These are phyloP conservation scores for Gephyroberyx darwinii DNA, from an alignment of 2,797 vertebrate genomes.

Conservation along the genomic window DNA sequence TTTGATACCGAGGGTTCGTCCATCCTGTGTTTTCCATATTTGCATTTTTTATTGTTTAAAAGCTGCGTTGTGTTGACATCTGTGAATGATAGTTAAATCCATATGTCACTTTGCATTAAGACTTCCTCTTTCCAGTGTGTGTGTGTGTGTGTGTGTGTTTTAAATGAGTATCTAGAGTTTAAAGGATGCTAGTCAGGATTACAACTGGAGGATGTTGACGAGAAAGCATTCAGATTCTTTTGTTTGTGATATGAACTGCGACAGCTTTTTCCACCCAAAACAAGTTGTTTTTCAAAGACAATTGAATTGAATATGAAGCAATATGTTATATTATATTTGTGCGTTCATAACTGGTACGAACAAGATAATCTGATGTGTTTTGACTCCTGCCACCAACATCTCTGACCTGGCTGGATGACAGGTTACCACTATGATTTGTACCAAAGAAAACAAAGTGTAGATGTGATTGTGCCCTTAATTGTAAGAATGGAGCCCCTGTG, in stretches of 20 bases:
- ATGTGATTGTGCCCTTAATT: neutral
- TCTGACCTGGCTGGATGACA: too few species aligned
- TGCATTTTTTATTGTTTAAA: neutral
- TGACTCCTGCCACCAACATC: neutral
- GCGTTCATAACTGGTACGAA: too few species aligned
- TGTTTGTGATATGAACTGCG: too few species aligned
- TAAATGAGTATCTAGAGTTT: neutral
- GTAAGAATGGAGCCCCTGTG: neutral
- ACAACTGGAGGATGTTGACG: too few species aligned
- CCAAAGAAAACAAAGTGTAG: too few species aligned
- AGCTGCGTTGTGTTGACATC: neutral
- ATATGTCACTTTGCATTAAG: neutral
- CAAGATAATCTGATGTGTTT: conserved; percentile 3
- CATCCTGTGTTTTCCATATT: neutral
- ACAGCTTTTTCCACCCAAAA: too few species aligned
- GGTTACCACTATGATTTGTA: too few species aligned
- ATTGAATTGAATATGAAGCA: too few species aligned
- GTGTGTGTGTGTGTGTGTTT: neutral
- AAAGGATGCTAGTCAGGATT: too few species aligned
- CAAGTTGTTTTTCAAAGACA: too few species aligned
- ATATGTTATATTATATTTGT: too few species aligned
- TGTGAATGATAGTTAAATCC: neutral
- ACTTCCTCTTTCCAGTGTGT: neutral
- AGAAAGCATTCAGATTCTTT: too few species aligned
- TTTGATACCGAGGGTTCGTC: neutral